Evolutionary conservation across 2,113 vertebrate genomes (phyloP), one percentile per base, ranked within the genome.

Genomic region (Regulus satrapa): DNA sequence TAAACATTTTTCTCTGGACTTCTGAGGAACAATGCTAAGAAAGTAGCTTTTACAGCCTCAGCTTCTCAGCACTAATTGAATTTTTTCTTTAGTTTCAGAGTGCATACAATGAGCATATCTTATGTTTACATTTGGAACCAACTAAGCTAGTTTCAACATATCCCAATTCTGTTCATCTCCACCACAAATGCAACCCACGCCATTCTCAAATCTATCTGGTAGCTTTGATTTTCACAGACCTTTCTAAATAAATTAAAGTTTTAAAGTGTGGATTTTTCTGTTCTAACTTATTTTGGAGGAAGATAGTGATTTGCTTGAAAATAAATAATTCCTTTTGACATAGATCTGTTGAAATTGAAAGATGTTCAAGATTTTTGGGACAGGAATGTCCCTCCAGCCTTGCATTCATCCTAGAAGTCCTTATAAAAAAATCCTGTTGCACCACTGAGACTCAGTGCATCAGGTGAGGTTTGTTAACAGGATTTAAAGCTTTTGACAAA

Each of bases 141-240:
- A 64, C 71, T 87, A 54, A 89, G 48, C 92, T 80, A 61, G 79
- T 92, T 92, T 79, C 68, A 82, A 77, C 92, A 48, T 74, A 95
- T 85, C 86, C 64, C 67, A 41, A 5, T 93, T 83, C 48, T 79
- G 71, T 58, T 62, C 32, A 56, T 82, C 63, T 74, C 34, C 49
- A 54, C 79, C 68, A 19, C 36, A 48, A 43, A 66, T 31, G 9
- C 51, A 81, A 36, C 71, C 63, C 88, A 93, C 5, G 2, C 55
- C 17, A 14, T 81, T 66, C 46, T 77, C 72, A 83, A 72, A 31
- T 41, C 51, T 63, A 17, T 21, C 56, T 40, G 19, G 58, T 45
- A 78, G 56, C 45, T 73, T 63, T 19, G 40, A 51, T 94, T 89
- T 64, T 31, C 34, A 59, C 48, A 62, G 46, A 28, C 1, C 5